These are phyloP conservation scores for Mnemiopsis leidyi DNA, from an alignment of 37 sponge, comb jelly and placozoan species.

Conservation along the genomic window DNA sequence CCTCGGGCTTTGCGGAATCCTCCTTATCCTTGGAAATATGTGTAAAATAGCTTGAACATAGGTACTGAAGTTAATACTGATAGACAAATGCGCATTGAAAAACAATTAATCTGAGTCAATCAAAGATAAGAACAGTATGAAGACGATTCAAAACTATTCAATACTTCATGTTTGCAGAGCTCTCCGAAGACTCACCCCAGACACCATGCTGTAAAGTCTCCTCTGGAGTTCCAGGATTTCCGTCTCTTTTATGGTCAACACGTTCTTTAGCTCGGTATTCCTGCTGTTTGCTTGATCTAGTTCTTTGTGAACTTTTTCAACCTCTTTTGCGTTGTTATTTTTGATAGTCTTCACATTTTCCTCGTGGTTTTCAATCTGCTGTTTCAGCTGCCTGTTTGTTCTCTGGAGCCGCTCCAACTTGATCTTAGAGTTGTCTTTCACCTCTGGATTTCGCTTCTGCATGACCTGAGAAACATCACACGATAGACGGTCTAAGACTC, in stretches of 20 bases:
- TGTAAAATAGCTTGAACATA: no score
- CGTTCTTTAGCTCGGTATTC: constrained; percentile 34
- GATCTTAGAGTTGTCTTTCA: not conserved
- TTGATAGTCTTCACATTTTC: not conserved
- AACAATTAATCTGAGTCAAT: no score
- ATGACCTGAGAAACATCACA: constrained; percentile 15
- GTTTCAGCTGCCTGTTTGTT: constrained; percentile 13
- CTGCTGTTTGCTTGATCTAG: not conserved
- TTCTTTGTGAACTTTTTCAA: constrained; percentile 18
- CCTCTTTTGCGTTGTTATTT: not conserved
- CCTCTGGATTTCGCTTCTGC: not conserved
- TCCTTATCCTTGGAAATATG: not conserved
- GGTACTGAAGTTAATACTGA: no score
- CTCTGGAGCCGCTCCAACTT: not conserved
- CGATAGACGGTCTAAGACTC: no score
- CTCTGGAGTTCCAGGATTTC: constrained; percentile 37
- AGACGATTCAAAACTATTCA: no score
- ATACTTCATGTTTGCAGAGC: no score
- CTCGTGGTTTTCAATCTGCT: constrained; percentile 21
- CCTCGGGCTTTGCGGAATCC: not conserved
- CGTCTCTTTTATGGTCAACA: not conserved
- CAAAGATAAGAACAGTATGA: no score
- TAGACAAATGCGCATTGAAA: no score
- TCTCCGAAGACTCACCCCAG: not conserved
- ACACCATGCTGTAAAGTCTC: not conserved